phyloP scores from a whole-genome alignment of 2,888 invertebrate species.

The Spodoptera picta region DNA sequence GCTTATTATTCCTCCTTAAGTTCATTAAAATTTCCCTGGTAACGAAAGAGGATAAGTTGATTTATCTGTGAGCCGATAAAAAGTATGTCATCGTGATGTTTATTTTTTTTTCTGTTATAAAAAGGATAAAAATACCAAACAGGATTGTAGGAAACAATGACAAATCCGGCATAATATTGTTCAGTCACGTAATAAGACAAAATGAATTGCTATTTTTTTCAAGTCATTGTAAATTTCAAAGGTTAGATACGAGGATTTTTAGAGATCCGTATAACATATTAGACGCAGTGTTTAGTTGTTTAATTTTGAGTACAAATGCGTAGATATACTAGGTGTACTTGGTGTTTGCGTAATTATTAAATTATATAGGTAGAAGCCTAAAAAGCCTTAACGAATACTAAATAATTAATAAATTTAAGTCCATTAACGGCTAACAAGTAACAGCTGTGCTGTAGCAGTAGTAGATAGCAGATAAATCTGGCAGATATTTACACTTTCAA shows the following conservation, averaged over 20 bases:
- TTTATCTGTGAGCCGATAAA: slow-evolving; percentile 70
- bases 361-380: too few relatives aligned
- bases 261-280: slow-evolving; percentile 3
- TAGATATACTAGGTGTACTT: too few relatives aligned
- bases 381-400: too few relatives aligned
- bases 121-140: slow-evolving; percentile 33
- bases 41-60: slow-evolving; percentile 68
- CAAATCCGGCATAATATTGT: slow-evolving; percentile 69
- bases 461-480: too few relatives aligned
- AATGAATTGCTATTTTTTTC: slow-evolving; percentile 65
- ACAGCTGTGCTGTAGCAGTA: too few relatives aligned
- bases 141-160: slow-evolving; percentile 58
- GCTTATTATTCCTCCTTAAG: slow-evolving; percentile 64
- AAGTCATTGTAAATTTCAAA: slow-evolving; percentile 55
- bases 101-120: slow-evolving; percentile 29
- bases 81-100: slow-evolving; percentile 57
- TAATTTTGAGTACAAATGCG: too few relatives aligned
- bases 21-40: slow-evolving; percentile 73
- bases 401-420: too few relatives aligned
- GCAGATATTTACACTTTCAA: too few relatives aligned
- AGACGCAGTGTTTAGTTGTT: too few relatives aligned
- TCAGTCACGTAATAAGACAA: slow-evolving; percentile 72
- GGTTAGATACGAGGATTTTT: slow-evolving; percentile 29
- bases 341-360: too few relatives aligned
- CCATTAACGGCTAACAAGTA: too few relatives aligned